Conservation (phyloP, 2,113 vertebrate genomes). For the Campylorhamphus procurvoides region DNA sequence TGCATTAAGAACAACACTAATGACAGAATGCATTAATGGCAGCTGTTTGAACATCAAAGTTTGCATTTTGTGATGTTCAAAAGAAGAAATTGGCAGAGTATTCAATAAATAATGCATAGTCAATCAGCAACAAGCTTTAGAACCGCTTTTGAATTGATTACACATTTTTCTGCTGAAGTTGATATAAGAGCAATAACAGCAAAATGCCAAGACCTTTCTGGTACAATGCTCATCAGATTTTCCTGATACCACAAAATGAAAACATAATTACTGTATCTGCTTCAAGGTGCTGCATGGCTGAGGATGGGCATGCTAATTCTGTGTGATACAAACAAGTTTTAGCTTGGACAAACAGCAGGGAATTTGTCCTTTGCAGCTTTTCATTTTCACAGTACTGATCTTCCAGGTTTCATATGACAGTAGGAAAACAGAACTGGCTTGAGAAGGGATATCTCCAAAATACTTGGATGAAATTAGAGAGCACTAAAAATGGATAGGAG, state of each 20-base stretch:
- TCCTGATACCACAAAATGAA: neutral
- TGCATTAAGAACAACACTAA: neutral
- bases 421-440: neutral
- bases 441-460: neutral
- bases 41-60: neutral
- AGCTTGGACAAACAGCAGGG: neutral
- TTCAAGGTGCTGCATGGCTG: neutral
- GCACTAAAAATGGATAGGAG: neutral
- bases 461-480: neutral
- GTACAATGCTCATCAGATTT: neutral
- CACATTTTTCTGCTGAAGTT: neutral
- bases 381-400: neutral
- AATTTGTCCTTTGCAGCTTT: neutral
- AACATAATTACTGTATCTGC: neutral
- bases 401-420: neutral
- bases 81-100: neutral
- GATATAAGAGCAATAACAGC: neutral
- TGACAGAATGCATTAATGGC: neutral
- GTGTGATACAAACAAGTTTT: neutral
- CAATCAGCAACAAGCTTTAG: neutral
- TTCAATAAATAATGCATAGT: constrained; percentile 5
- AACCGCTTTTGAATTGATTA: neutral
- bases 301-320: neutral
- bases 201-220: neutral
- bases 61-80: neutral